Evolutionary conservation across 2,888 invertebrate species (phyloP).

Genomic region (Nemotelus nigrinus): DNA sequence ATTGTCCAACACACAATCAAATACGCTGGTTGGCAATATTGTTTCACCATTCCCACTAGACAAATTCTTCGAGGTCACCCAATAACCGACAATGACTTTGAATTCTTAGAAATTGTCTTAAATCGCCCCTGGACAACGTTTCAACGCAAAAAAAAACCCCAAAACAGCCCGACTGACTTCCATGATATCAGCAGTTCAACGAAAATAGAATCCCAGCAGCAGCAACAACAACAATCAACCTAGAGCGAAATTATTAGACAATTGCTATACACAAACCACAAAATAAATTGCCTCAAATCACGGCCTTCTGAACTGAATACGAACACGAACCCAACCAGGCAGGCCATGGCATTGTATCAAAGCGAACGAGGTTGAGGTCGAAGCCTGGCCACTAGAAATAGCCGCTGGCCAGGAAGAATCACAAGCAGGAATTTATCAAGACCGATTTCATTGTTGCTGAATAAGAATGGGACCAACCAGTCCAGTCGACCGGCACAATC

Average conservation of each 20-base stretch:
- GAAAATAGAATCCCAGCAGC: constrained; percentile 1
- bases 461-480: background rate
- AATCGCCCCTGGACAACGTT: constrained; percentile 32
- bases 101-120: constrained; percentile 25
- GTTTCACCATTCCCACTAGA: constrained; percentile 15
- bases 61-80: constrained; percentile 31
- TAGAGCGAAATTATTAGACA: constrained; percentile 8
- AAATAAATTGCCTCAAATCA: constrained; percentile 30
- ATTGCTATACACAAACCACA: constrained; percentile 4
- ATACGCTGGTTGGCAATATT: background rate
- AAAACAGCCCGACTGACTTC: background rate
- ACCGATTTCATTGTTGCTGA: constrained; percentile 21
- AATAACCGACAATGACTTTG: constrained; percentile 28
- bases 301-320: constrained; percentile 3
- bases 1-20: too few species aligned
- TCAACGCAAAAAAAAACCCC: constrained; percentile 12
- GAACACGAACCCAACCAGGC: background rate
- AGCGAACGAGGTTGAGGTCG: background rate
- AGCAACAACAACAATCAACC: constrained; percentile 13
- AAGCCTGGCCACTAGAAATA: constrained; percentile 5
- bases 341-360: background rate
- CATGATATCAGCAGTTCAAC: background rate
- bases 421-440: constrained; percentile 26
- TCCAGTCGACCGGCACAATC: background rate
- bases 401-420: constrained; percentile 12